Conservation (phyloP, 2,888 invertebrate species). For the Scaptomyza reducta region DNA sequence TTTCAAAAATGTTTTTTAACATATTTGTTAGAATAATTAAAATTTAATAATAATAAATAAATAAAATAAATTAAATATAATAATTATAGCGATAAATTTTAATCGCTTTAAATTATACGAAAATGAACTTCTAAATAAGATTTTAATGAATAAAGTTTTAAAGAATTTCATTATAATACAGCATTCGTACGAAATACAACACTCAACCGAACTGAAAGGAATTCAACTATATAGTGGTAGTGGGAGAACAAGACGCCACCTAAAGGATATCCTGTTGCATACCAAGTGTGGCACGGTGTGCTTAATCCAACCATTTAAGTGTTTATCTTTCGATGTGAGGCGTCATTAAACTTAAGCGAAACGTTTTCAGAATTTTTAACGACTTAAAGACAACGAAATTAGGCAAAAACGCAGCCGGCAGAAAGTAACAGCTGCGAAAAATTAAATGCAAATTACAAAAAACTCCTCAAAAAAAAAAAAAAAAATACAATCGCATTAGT, state of each 20-base stretch:
- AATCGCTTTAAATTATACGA: too few relatives aligned
- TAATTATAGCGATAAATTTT: too few relatives aligned
- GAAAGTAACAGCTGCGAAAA: slow-evolving; percentile 78
- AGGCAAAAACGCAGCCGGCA: slow-evolving; percentile 29
- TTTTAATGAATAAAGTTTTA: too few relatives aligned
- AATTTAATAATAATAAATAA: too few relatives aligned
- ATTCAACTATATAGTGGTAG: background rate
- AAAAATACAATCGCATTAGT: slow-evolving; percentile 77
- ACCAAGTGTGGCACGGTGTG: slow-evolving; percentile 40
- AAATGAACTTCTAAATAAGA: too few relatives aligned
- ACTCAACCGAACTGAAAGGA: too few relatives aligned
- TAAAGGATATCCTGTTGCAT: slow-evolving; percentile 65
- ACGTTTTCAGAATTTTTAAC: slow-evolving; percentile 72
- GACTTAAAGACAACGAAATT: slow-evolving; percentile 67
- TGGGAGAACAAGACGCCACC: slow-evolving; percentile 7
- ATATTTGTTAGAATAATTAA: too few relatives aligned
- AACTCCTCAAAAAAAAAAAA: slow-evolving; percentile 23
- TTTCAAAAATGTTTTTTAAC: too few relatives aligned
- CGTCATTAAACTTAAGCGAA: slow-evolving; percentile 68
- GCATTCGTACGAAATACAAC: too few relatives aligned
- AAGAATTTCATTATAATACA: background rate
- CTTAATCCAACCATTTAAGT: slow-evolving; percentile 57
- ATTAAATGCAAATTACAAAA: slow-evolving; percentile 81
- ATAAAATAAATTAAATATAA: too few relatives aligned
- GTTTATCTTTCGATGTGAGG: slow-evolving; percentile 71